These are phyloP conservation scores for Rhopilema esculentum DNA, from an alignment of 30 jellyfish, hydroid and myxozoan genomes.

Conservation along the genomic window DNA sequence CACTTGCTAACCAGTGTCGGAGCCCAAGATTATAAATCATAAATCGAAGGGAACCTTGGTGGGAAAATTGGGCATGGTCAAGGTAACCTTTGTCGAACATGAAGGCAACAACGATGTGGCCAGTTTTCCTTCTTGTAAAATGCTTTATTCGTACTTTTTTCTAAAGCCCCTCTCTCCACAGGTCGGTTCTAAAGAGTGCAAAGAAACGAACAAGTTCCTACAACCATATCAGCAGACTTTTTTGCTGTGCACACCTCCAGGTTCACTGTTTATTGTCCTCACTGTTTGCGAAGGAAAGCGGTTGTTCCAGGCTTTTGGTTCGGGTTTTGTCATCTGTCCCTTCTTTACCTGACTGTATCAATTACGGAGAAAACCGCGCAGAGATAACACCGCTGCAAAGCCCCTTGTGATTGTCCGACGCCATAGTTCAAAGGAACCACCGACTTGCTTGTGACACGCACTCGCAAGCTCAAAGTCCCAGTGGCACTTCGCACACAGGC, in stretches of 20 bases:
- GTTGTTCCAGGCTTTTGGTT: background rate
- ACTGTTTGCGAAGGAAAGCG: background rate
- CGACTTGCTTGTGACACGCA: conserved; percentile 58
- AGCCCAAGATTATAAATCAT: no score
- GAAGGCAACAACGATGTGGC: no score
- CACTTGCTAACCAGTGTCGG: no score
- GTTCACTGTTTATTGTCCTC: background rate
- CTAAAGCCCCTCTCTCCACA: no score
- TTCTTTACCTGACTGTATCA: conserved; percentile 51
- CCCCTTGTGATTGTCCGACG: conserved; percentile 58
- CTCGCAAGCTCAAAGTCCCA: conserved; percentile 37
- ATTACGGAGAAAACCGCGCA: conserved; percentile 54
- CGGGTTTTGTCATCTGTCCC: conserved; percentile 21
- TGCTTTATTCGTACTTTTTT: no score
- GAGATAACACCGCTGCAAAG: conserved; percentile 38
- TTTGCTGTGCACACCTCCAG: background rate
- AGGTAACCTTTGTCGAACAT: no score
- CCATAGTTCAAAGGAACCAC: conserved; percentile 53
- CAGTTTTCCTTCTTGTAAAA: no score
- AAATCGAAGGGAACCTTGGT: no score
- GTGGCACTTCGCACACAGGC: conserved; percentile 57
- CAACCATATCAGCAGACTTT: background rate
- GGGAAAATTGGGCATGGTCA: no score
- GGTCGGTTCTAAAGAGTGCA: no score
- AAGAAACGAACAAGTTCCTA: no score